A percentile compares a stretch with the other conserved stretches of the same genome.
Conservation (phyloP, 1,140 invertebrate species). For the Condylostylus longicornis region DNA sequence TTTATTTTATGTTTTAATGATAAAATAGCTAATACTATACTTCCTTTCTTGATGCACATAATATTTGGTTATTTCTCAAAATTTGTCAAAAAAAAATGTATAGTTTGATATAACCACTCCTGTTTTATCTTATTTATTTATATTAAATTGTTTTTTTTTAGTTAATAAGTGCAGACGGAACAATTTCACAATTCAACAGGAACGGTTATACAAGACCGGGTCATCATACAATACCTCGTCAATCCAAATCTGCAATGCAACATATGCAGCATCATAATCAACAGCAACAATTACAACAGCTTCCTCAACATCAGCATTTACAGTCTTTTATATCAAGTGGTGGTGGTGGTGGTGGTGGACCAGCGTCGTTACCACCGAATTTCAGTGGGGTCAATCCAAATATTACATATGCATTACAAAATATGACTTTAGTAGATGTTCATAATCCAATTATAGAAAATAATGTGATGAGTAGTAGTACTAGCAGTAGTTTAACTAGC, state of each 20-base stretch:
- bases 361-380: neutral
- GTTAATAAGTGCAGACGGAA: constrained; percentile 17
- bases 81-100: no score
- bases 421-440: constrained; percentile 14
- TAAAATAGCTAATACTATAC: no score
- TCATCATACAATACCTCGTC: constrained; percentile 15
- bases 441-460: constrained; percentile 4
- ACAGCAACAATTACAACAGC: constrained; percentile 22
- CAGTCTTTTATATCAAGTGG: constrained; percentile 24
- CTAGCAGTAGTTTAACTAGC: constrained; percentile 15
- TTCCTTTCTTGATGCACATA: no score
- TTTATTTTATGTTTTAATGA: no score
- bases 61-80: no score
- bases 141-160: constrained; percentile 8
- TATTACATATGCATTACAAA: constrained; percentile 21
- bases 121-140: constrained; percentile 1
- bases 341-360: constrained; percentile 15
- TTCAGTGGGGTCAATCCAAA: constrained; percentile 13
- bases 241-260: constrained; percentile 15
- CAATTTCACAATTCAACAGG: constrained; percentile 23
- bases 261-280: constrained; percentile 19
- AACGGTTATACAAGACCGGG: constrained; percentile 22
- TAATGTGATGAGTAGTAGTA: constrained; percentile 14
- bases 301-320: constrained; percentile 32
- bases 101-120: neutral